Conservation (phyloP, 2,113 vertebrate genomes). For the Lota lota region DNA sequence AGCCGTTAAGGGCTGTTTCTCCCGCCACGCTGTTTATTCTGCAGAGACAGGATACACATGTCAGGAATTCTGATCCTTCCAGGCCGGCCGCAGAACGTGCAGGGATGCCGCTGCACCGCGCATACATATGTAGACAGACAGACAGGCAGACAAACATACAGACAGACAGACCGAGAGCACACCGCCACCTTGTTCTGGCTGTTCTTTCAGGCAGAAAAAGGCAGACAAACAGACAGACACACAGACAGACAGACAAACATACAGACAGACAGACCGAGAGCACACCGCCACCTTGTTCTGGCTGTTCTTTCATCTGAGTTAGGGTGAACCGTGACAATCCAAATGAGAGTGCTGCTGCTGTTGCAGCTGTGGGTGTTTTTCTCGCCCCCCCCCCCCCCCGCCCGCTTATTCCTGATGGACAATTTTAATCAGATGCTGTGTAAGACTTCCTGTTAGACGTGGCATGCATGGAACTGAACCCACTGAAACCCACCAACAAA, state of each 20-base stretch:
- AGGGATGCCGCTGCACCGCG: slow-evolving; percentile 17
- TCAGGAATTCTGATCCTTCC: slow-evolving; percentile 68
- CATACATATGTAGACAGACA: slow-evolving; percentile 49
- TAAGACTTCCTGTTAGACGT: slow-evolving; percentile 43
- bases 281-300: slow-evolving; percentile 21
- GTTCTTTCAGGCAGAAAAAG: too few relatives aligned
- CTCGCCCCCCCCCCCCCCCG: slow-evolving; percentile 24
- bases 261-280: too few relatives aligned
- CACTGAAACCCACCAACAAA: slow-evolving; percentile 8
- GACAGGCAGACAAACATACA: too few relatives aligned
- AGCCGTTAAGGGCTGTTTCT: slow-evolving; percentile 59
- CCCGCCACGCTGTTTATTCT: slow-evolving; percentile 62
- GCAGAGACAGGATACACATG: slow-evolving; percentile 56
- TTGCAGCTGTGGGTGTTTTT: background rate
- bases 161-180: too few relatives aligned
- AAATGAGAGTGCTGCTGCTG: slow-evolving; percentile 30
- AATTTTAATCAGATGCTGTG: slow-evolving; percentile 56
- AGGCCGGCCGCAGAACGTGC: slow-evolving; percentile 11
- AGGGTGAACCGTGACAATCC: slow-evolving; percentile 39
- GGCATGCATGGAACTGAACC: slow-evolving; percentile 19
- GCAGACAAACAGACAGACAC: too few relatives aligned
- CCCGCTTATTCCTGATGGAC: slow-evolving; percentile 42
- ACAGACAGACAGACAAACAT: background rate
- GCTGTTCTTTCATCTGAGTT: slow-evolving; percentile 35
- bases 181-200: slow-evolving; percentile 19